phyloP scores from a whole-genome alignment of 2,113 vertebrate genomes.

The Cebus imitator region DNA sequence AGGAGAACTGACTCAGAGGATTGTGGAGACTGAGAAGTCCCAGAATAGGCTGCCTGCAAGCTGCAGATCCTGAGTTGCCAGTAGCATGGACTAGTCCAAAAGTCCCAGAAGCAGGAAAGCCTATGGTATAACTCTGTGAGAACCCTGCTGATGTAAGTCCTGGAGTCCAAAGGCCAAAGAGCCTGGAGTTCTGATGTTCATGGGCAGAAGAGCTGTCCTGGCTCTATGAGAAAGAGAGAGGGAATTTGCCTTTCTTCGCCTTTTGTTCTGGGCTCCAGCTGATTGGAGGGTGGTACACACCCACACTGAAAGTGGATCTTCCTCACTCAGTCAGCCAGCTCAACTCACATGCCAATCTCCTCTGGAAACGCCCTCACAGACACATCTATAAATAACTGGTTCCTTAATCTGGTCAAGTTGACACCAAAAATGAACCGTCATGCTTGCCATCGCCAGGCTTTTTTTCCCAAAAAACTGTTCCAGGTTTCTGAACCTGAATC shows the following conservation, averaged over 20 bases:
- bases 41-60: background rate
- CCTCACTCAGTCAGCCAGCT: background rate
- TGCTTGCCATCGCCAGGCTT: background rate
- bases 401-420: background rate
- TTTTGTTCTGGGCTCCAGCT: background rate
- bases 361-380: background rate
- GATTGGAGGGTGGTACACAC: background rate
- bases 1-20: background rate
- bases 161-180: background rate
- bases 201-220: background rate
- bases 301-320: background rate
- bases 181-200: background rate
- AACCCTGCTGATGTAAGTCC: background rate
- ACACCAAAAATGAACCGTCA: background rate
- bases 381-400: background rate
- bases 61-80: background rate
- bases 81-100: background rate
- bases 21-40: background rate
- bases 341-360: background rate
- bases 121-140: background rate
- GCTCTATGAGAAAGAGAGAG: background rate
- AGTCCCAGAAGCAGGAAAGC: background rate
- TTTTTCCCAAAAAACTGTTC: background rate
- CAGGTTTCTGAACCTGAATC: background rate
- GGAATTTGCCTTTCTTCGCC: background rate